Evolutionary conservation across 2,888 invertebrate species (phyloP), one percentile per base, ranked within the genome.

Genomic region (Autographa pulchrina): DNA sequence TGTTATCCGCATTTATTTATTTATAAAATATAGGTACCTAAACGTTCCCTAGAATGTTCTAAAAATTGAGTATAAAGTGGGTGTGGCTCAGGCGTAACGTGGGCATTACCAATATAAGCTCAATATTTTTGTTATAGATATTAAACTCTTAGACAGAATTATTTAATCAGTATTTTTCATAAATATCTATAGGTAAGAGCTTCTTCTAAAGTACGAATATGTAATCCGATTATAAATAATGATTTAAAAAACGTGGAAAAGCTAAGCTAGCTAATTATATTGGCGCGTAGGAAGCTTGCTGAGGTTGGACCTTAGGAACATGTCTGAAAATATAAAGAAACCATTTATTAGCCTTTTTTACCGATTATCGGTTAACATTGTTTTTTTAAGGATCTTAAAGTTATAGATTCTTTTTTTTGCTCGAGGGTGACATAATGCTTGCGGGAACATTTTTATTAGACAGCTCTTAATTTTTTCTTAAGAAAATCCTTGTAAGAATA

Each of bases 391-490:
- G 38, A 38, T 38, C 11, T 38, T 38, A 38, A 38, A 38, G 38
- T 38, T 9, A 25, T 74, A 77, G 71, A 79, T 74, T 76, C 70
- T 68, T 62, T 82, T 81, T 83, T 83, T 78, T 62, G 68, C 61
- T 74, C 63, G 25, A 13, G 9, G 18, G 16, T 63, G 58, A 71
- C 72, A 65, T 63, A 66, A 75, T 59, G 56, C 18, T 43, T 80
- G 20, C 65, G 54, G n/a, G 64, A 71, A 70, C 59, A 32, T 63
- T 70, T 77, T 62, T 68, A 72, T 59, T 48, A 73, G 81, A 69
- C 65, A 68, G 59, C 52, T 66, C 41, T 32, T 72, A 65, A 72
- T 20, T 78, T 67, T 70, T 41, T 65, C 68, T 59, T 0, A n/a
- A 13, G 59, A 41, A 69, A 67, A 67, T 31, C 20, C 38, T 31